phyloP scores from a whole-genome alignment of 2,797 vertebrate genomes.

The Acrocephalus scirpaceus region DNA sequence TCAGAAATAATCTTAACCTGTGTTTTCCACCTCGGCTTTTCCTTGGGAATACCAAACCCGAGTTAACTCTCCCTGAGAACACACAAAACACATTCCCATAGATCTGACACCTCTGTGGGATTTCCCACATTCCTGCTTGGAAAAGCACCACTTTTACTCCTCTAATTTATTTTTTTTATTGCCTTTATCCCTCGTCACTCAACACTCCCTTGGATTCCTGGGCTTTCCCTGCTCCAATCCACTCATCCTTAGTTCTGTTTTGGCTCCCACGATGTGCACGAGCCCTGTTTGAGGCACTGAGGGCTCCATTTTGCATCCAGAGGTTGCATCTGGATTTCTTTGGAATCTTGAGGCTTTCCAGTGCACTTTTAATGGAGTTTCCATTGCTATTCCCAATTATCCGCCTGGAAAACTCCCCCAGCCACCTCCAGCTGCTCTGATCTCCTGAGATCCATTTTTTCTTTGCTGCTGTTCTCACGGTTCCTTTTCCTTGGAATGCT shows the following conservation, averaged over 20 bases:
- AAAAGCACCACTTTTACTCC: not conserved
- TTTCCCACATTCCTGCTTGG: not conserved
- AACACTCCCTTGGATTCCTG: not conserved
- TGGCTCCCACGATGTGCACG: not conserved
- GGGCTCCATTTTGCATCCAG: not conserved
- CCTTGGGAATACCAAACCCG: not conserved
- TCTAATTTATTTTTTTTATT: not conserved
- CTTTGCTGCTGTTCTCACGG: not conserved
- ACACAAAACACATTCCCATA: not conserved
- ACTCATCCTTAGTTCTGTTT: not conserved
- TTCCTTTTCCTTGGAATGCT: not conserved
- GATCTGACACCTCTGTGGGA: not conserved
- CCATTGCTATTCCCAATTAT: not conserved
- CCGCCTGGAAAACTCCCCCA: not conserved
- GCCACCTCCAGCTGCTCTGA: not conserved
- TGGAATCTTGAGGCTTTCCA: not conserved
- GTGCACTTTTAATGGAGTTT: not conserved
- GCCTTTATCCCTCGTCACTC: not conserved
- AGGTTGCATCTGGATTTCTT: not conserved
- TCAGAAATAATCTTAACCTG: not conserved
- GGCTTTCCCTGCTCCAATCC: not conserved
- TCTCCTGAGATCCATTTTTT: not conserved
- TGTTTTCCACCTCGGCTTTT: not conserved
- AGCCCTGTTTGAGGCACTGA: not conserved
- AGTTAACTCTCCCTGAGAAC: not conserved